phyloP scores from a whole-genome alignment of 2,113 vertebrate genomes.

The Gavia stellata region DNA sequence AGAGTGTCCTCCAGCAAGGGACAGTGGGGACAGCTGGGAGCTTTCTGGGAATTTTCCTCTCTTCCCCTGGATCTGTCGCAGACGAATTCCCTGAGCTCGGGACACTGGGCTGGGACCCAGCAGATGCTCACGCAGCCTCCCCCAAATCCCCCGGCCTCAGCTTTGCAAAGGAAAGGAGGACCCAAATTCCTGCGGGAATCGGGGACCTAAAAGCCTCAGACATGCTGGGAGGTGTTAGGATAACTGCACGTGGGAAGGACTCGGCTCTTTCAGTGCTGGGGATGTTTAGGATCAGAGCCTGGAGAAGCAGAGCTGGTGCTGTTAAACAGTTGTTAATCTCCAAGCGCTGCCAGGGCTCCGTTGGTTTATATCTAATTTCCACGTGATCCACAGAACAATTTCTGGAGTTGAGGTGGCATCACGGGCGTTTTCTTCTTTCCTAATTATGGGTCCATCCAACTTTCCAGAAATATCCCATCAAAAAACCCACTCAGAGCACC shows the following conservation, averaged over 20 bases:
- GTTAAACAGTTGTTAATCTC: neutral
- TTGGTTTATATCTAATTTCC: neutral
- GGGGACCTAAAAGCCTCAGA: neutral
- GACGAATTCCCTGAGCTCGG: fast-evolving
- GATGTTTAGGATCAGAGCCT: neutral
- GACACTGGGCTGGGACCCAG: neutral
- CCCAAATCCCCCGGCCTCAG: neutral
- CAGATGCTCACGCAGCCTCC: neutral
- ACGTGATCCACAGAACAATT: neutral
- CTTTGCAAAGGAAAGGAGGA: neutral
- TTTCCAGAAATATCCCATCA: neutral
- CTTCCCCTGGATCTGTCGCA: neutral
- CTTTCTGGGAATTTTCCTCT: neutral
- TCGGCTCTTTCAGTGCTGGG: neutral
- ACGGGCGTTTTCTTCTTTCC: neutral
- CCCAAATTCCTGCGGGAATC: fast-evolving
- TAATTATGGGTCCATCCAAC: fast-evolving
- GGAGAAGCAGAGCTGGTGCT: neutral
- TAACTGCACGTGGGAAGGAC: neutral
- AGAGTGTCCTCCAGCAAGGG: neutral
- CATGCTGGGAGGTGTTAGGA: neutral
- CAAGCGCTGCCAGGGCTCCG: neutral
- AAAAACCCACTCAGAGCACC: neutral
- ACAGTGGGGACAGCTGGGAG: neutral
- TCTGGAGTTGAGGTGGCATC: neutral